phyloP scores from a whole-genome alignment of 2,888 invertebrate genomes.

The Tinea semifulvella region DNA sequence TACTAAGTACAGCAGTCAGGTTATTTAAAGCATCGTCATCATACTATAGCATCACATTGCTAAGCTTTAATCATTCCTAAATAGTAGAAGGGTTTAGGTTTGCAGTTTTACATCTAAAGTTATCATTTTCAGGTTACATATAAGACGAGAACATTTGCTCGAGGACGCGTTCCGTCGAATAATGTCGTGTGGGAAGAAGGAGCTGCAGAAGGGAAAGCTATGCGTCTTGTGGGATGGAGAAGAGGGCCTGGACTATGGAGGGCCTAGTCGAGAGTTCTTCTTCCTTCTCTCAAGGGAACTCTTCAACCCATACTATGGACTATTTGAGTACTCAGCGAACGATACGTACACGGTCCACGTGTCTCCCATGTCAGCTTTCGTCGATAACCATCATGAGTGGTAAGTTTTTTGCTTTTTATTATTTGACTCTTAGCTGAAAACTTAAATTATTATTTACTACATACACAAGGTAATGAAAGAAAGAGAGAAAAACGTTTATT shows the following conservation, averaged over 20 bases:
- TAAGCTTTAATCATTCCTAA: too few relatives aligned
- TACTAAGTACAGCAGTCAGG: too few relatives aligned
- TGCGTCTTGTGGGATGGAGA: constrained; percentile 95
- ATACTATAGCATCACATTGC: too few relatives aligned
- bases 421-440: neutral
- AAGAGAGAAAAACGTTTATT: too few relatives aligned
- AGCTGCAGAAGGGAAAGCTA: constrained; percentile 92
- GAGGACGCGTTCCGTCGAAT: constrained; percentile 97
- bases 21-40: too few relatives aligned
- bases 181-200: constrained; percentile 95
- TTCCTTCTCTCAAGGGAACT: constrained; percentile 95
- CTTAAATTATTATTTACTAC: too few relatives aligned
- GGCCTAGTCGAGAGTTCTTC: constrained; percentile 97
- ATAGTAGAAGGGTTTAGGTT: too few relatives aligned
- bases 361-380: constrained; percentile 95
- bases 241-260: constrained; percentile 97
- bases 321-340: constrained; percentile 98
- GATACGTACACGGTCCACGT: constrained; percentile 97
- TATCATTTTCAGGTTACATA: constrained; percentile 77
- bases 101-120: too few relatives aligned
- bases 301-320: constrained; percentile 98
- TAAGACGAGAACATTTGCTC: constrained; percentile 90
- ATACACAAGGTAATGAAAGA: too few relatives aligned
- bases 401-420: constrained; percentile 38
- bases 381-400: constrained; percentile 98